phyloP scores from a whole-genome alignment of 2,113 vertebrate species.

The Marmota flaviventris region DNA sequence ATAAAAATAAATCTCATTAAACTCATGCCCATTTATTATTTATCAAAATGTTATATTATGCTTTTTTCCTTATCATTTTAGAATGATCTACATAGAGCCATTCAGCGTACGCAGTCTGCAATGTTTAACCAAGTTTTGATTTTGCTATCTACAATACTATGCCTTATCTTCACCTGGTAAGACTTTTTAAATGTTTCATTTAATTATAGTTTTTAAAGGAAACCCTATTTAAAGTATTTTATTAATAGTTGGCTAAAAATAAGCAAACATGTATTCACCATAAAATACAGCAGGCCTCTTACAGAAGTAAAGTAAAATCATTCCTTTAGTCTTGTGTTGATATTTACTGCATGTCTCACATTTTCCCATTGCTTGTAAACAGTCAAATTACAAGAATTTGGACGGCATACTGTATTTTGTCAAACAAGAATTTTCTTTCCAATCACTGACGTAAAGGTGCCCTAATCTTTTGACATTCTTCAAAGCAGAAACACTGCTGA shows the following conservation, averaged over 20 bases:
- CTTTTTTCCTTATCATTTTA: conserved; percentile 81
- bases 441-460: neutral
- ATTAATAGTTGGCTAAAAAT: neutral
- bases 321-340: neutral
- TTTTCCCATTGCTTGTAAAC: conserved; percentile 10
- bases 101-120: conserved; percentile 92
- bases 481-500: neutral
- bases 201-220: neutral
- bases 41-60: neutral
- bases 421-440: neutral
- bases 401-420: neutral
- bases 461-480: neutral
- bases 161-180: conserved; percentile 95
- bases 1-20: neutral
- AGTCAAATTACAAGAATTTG: neutral
- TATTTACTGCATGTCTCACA: neutral
- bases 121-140: conserved; percentile 95
- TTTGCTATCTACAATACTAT: conserved; percentile 93
- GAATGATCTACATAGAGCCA: conserved; percentile 94
- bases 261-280: neutral
- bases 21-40: neutral
- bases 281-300: neutral
- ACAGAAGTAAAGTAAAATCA: neutral
- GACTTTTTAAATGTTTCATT: conserved; percentile 74
- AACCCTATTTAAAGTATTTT: neutral